These are phyloP conservation scores for Amorpha juglandis DNA, from an alignment of 2,888 invertebrate species.

Conservation along the genomic window DNA sequence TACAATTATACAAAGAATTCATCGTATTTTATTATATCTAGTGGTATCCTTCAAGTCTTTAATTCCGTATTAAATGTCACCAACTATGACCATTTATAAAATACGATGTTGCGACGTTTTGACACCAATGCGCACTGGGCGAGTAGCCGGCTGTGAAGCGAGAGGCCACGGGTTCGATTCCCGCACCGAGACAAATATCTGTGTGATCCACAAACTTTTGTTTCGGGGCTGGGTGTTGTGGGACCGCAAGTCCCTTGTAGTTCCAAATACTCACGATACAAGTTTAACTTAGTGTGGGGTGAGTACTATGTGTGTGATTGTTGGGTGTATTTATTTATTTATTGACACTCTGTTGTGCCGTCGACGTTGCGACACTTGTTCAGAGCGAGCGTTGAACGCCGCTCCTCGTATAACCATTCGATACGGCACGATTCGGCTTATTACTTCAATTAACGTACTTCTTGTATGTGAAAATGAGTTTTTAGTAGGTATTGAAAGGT, in stretches of 20 bases:
- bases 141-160: too few species aligned
- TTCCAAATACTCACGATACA: too few species aligned
- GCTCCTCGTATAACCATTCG: neutral
- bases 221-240: too few species aligned
- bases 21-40: constrained; percentile 8
- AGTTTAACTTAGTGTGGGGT: too few species aligned
- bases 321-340: too few species aligned
- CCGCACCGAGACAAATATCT: too few species aligned
- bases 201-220: too few species aligned
- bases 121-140: too few species aligned
- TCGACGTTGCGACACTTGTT: constrained; percentile 7
- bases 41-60: neutral
- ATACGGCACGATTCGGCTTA: neutral
- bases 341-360: constrained; percentile 8
- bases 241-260: too few species aligned
- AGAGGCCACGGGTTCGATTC: too few species aligned
- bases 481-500: neutral
- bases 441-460: constrained; percentile 21
- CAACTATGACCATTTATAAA: neutral
- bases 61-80: neutral
- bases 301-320: too few species aligned
- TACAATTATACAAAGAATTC: constrained; percentile 15
- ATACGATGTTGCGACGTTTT: neutral
- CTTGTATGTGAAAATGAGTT: constrained; percentile 21
- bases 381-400: neutral